Evolutionary conservation across 2,797 vertebrate genomes (phyloP).

Genomic region (Sitta carolinensis): DNA sequence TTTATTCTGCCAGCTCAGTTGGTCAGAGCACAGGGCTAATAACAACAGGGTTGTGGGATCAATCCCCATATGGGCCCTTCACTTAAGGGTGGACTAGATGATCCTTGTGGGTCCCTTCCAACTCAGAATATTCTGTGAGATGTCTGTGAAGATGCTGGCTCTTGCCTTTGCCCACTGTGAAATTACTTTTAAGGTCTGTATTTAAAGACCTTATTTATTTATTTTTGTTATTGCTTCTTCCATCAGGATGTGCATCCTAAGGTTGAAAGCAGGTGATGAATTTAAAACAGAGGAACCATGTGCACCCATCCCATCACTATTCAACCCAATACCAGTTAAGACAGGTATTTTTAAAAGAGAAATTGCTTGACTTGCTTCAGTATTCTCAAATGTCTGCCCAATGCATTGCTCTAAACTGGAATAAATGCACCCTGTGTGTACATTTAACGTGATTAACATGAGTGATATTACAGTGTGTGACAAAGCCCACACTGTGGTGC

Average conservation of each 20-base stretch:
- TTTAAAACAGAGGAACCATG: slow-evolving; percentile 10
- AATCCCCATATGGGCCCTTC: not conserved
- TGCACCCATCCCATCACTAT: not conserved
- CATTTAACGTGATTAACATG: not conserved
- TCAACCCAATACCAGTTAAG: not conserved
- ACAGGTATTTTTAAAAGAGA: not conserved
- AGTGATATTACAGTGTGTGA: not conserved
- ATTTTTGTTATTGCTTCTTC: not conserved
- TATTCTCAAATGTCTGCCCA: not conserved
- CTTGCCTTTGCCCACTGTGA: not conserved
- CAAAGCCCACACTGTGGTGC: not conserved
- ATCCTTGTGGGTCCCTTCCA: not conserved
- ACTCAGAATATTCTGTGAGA: not conserved
- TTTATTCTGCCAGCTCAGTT: not conserved
- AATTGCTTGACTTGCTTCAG: not conserved
- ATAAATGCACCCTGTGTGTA: not conserved
- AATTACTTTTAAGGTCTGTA: not conserved
- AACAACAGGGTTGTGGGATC: not conserved
- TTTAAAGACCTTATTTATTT: not conserved
- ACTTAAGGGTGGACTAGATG: not conserved
- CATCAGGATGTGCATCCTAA: not conserved
- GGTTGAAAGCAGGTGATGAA: not conserved
- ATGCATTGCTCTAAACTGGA: not conserved
- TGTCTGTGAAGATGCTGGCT: not conserved
- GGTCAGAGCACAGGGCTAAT: not conserved